Conservation (phyloP, 2,113 vertebrate genomes). For the Forbesichthys agassizii region DNA sequence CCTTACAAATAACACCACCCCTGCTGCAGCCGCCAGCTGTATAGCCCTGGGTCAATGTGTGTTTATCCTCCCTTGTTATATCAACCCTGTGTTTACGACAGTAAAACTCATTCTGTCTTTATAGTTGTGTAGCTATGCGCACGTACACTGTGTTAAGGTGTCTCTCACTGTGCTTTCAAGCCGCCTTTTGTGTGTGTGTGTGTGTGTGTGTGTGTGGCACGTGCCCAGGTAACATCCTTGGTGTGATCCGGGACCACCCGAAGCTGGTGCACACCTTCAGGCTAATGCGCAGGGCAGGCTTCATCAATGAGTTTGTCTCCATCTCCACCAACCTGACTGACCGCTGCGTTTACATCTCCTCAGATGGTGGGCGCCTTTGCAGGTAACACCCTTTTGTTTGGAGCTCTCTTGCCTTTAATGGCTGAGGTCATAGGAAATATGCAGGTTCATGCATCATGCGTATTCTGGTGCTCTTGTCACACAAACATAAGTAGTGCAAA, state of each 20-base stretch:
- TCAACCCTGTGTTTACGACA: no score
- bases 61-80: not conserved
- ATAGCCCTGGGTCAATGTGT: not conserved
- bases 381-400: conserved; percentile 72
- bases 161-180: conserved; percentile 1
- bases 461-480: no score
- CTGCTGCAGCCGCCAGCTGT: conserved; percentile 40
- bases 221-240: conserved; percentile 90
- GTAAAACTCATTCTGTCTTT: not conserved
- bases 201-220: not conserved
- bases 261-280: conserved; percentile 93
- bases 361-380: conserved; percentile 95
- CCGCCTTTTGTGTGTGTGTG: not conserved
- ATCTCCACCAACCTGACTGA: conserved; percentile 96
- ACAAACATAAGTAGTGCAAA: no score
- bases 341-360: conserved; percentile 96
- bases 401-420: no score
- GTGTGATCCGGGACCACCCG: conserved; percentile 91
- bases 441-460: no score
- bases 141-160: not conserved
- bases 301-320: conserved; percentile 97
- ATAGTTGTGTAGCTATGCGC: not conserved
- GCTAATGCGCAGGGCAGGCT: conserved; percentile 93
- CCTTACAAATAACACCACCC: conserved; percentile 58
- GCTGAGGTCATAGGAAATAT: no score